Base-by-base conservation (phyloP, 2,888 invertebrate genomes). In the Liopterus haemorrhoidalis region DNA sequence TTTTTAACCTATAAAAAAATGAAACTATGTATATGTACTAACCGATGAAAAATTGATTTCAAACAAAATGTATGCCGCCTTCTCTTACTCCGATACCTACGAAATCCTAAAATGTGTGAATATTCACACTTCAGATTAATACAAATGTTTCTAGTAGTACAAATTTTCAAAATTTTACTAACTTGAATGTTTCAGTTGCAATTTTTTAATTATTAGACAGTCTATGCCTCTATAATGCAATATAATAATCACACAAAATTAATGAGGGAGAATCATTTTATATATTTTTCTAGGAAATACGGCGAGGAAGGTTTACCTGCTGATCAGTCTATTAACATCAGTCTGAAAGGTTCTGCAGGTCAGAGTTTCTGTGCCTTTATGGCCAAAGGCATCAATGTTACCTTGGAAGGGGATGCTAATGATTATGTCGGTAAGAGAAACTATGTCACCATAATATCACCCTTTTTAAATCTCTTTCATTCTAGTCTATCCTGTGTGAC, bases 341-440 rank as follows among this genome's bases (percentile, higher is more conserved):
- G 76, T 25, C 72, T 97, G 53, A 81, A 72, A 32, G 99, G 99
- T 11, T 93, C 95, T 2, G 99, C 96, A 6, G 99, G 99, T 8
- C 99, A 99, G 74, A 97, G 96, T 64, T 99, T 99, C 74, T 92
- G 97, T 66, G 97, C 97, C 4, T 99, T 99, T 73, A 72, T 99
- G 58, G 84, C 87, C 0, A 85, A 81, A 53, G 99, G 99, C 16
- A 78, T 97, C 42, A 82, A 82, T 41, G 86, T 95, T 3, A 88
- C 83, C 0, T 72, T 99, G 12, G 94, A 93, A 67, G 99, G 99
- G 30, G 99, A 99, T 70, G 84, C 96, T 20, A 99, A 99, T 64
- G 99, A 99, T 68, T 99, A 99, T 66, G 97, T 99, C 50, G 96
- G 94, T 71, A 53, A 64, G 74, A n/a, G n/a, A n/a, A n/a, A n/a